Conservation (phyloP, 2,113 vertebrate genomes). For the Strigops habroptila region DNA sequence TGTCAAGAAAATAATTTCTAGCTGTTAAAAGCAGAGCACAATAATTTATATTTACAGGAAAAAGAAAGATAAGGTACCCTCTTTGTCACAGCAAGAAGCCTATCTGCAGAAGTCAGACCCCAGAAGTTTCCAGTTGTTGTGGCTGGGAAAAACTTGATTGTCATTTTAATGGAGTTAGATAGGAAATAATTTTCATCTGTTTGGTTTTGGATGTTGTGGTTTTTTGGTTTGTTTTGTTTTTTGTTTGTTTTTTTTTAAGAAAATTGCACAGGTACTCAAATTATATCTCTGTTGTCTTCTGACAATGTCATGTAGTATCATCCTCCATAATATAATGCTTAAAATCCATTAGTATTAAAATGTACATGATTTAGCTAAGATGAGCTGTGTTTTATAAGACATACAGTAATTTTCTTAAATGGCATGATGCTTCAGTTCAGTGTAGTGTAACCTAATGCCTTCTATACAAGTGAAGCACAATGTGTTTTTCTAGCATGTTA, state of each 20-base stretch:
- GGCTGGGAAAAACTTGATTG: not conserved
- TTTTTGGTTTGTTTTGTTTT: too few relatives aligned
- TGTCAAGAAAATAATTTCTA: not conserved
- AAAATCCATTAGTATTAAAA: not conserved
- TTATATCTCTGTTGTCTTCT: not conserved
- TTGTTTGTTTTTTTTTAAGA: not conserved
- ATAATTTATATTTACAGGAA: not conserved
- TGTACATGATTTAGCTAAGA: not conserved
- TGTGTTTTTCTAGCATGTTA: not conserved
- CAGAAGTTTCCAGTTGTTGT: not conserved
- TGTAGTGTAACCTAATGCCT: not conserved
- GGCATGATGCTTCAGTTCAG: not conserved
- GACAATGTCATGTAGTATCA: not conserved
- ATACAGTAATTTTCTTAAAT: not conserved
- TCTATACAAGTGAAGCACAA: not conserved
- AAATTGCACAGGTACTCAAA: not conserved
- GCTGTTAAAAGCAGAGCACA: not conserved
- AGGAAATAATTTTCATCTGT: not conserved
- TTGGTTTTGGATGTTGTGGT: not conserved
- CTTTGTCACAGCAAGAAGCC: slow-evolving; percentile 9
- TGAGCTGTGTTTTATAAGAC: not conserved
- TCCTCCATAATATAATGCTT: not conserved
- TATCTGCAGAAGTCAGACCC: not conserved
- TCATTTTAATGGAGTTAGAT: not conserved
- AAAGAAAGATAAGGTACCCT: not conserved